These are phyloP conservation scores for Homarus gammarus DNA, from an alignment of 2,888 invertebrate genomes.

Conservation along the genomic window DNA sequence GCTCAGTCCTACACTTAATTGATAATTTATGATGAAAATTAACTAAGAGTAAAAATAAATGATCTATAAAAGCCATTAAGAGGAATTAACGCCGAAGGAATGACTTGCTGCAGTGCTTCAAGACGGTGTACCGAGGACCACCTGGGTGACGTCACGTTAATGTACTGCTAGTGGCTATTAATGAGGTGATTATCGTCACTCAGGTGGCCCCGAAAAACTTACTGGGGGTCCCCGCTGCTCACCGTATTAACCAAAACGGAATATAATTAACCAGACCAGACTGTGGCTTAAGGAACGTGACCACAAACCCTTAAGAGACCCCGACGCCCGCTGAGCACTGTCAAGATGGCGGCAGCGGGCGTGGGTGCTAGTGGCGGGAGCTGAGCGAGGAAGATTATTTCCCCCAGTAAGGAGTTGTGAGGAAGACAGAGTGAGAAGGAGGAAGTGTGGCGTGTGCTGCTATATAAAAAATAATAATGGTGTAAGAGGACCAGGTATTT, in stretches of 20 bases:
- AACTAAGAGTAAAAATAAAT: background rate
- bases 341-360: background rate
- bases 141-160: background rate
- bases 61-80: background rate
- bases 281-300: background rate
- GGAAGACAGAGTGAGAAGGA: constrained; percentile 1
- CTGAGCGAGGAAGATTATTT: background rate
- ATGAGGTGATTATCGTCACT: background rate
- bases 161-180: background rate
- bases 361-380: background rate
- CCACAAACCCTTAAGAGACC: background rate
- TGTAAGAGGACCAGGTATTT: background rate
- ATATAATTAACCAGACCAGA: background rate
- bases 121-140: background rate
- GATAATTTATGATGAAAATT: background rate
- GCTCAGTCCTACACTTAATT: too few species aligned
- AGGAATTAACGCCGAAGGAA: constrained; percentile 2
- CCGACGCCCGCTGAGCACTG: background rate
- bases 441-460: background rate
- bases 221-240: background rate
- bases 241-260: background rate
- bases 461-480: background rate
- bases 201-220: background rate
- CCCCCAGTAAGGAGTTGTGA: background rate
- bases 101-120: constrained; percentile 20